These are phyloP conservation scores for Benthosema pterotum DNA, from an alignment of 2,797 vertebrate genomes.

Conservation along the genomic window DNA sequence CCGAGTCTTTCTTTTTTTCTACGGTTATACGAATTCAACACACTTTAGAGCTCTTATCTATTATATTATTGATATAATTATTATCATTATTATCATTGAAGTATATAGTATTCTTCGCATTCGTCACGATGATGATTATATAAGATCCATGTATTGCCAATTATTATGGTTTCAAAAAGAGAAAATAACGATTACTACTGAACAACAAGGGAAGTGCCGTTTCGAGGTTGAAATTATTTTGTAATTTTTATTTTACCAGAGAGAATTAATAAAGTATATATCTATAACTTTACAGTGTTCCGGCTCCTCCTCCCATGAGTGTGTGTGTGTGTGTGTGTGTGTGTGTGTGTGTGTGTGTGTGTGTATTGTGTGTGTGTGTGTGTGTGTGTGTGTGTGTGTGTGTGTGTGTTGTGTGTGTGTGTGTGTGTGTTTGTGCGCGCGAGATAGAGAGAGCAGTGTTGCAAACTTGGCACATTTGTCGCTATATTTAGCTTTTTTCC, in stretches of 20 bases:
- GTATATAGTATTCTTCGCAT: slow-evolving; percentile 84
- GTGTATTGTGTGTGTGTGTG: no score
- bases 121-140: slow-evolving; percentile 80
- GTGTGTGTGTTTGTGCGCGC: no score
- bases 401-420: no score
- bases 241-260: slow-evolving; percentile 89
- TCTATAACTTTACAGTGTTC: slow-evolving; percentile 78
- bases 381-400: no score
- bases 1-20: slow-evolving; percentile 84
- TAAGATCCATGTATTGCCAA: slow-evolving; percentile 82
- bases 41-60: slow-evolving; percentile 84
- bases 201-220: slow-evolving; percentile 83
- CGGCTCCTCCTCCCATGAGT: slow-evolving; percentile 32
- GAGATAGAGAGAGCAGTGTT: no score
- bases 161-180: slow-evolving; percentile 73
- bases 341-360: no score
- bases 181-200: slow-evolving; percentile 71
- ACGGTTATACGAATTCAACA: slow-evolving; percentile 82
- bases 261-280: slow-evolving; percentile 90
- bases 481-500: no score
- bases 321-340: background rate
- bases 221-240: slow-evolving; percentile 88
- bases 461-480: no score
- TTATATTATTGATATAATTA: slow-evolving; percentile 7
- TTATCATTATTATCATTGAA: slow-evolving; percentile 69